These are phyloP conservation scores for Unio delphinus DNA, from an alignment of 2,888 invertebrate species.

Conservation along the genomic window DNA sequence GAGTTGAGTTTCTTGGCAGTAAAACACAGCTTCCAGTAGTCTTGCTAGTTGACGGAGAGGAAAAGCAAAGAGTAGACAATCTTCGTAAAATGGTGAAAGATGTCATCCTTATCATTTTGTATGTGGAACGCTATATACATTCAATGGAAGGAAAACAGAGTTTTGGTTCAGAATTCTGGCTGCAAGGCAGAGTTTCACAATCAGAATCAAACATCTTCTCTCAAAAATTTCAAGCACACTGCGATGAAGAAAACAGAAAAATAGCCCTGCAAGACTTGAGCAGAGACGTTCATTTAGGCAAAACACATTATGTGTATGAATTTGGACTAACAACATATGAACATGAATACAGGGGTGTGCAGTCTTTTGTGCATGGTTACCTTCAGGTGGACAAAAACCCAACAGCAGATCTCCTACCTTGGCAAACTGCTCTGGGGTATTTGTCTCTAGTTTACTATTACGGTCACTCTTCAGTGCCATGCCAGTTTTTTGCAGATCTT, in stretches of 20 bases:
- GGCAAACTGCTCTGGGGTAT: slow-evolving; percentile 1
- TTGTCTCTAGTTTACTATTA: slow-evolving; percentile 16
- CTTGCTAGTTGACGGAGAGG: slow-evolving; percentile 41
- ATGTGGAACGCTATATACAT: slow-evolving; percentile 34
- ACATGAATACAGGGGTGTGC: slow-evolving; percentile 35
- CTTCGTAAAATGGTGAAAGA: slow-evolving; percentile 9
- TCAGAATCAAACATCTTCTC: slow-evolving; percentile 28
- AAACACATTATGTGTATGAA: slow-evolving; percentile 28
- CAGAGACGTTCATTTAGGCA: slow-evolving; percentile 9
- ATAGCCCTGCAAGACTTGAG: slow-evolving; percentile 9
- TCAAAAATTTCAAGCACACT: slow-evolving; percentile 20
- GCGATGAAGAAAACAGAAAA: slow-evolving; percentile 9
- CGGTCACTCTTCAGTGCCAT: slow-evolving; percentile 16
- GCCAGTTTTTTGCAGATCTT: slow-evolving; percentile 15
- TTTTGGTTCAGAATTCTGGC: slow-evolving; percentile 14
- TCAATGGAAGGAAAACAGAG: background rate
- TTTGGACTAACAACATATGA: slow-evolving; percentile 36
- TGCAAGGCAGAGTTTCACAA: slow-evolving; percentile 23
- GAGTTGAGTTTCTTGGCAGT: slow-evolving; percentile 26
- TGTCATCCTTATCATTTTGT: slow-evolving; percentile 19
- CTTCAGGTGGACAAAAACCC: slow-evolving; percentile 16
- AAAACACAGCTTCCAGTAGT: slow-evolving; percentile 33
- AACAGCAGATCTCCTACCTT: too few relatives aligned
- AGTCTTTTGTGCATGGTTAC: slow-evolving; percentile 36
- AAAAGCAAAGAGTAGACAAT: slow-evolving; percentile 26